Evolutionary conservation across 2,113 vertebrate genomes (phyloP), one percentile per base, ranked within the genome.

Genomic region (Megaleporinus macrocephalus): DNA sequence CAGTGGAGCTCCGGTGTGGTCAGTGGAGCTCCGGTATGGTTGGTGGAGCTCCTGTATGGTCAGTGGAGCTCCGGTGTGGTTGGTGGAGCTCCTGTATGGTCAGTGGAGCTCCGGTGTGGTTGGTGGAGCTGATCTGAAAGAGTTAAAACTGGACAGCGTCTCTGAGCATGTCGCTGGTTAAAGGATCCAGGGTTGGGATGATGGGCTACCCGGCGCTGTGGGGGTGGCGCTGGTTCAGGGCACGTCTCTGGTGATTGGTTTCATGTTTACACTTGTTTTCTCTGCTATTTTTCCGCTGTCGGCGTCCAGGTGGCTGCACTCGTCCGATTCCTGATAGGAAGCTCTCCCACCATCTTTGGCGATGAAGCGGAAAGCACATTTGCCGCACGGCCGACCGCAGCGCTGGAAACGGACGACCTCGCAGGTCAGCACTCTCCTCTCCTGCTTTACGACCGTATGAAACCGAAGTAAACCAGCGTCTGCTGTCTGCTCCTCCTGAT

Each of bases 321-420:
- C 78, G 90, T 95, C 27, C 93, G 94, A 69, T 93, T 93, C 76
- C 86, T 95, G 61, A 95, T 95, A 85, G 94, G 95, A 89, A 94
- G 94, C 84, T 89, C 93, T 0, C 79, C 87, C 22, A 85, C 92
- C 65, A 92, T 95, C 74, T 95, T 95, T 89, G 94, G 93, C 53
- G 89, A 91, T 72, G 94, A 95, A 76, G 85, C 91, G 61, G 84
- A 88, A 75, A 88, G 88, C 0, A 85, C 93, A 73, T 94, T 95
- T 62, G 88, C 85, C 79, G 89, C 81, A 71, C 71, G 87, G 71
- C 86, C 87, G 30, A 86, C 83, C 69, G 86, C 85, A 55, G 89
- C 86, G 41, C 86, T 85, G 44, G 84, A 89, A 30, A 83, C 86
- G 16, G 88, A 90, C 27, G 86, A 85, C 24, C 76, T 41, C n/a